phyloP scores from a whole-genome alignment of 1,140 invertebrate genomes.

The Temnothorax nylanderi region DNA sequence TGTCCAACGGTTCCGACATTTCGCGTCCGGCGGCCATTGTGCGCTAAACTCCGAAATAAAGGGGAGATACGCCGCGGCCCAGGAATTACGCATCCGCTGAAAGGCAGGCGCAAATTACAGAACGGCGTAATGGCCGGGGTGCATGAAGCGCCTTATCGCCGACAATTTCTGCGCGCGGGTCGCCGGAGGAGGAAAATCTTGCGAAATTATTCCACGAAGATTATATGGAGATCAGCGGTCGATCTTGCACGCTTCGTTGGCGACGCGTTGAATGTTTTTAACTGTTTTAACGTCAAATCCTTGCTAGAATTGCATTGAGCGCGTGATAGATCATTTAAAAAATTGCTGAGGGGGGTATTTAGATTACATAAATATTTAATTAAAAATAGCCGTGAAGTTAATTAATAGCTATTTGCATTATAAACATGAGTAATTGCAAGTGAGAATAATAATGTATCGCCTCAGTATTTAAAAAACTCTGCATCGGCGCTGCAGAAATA shows the following conservation, averaged over 20 bases:
- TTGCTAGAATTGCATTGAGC: background rate
- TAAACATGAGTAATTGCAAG: background rate
- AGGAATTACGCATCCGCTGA: conserved; percentile 57
- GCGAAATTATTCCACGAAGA: conserved; percentile 47
- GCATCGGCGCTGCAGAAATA: background rate
- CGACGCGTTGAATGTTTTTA: conserved; percentile 33
- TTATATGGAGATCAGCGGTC: conserved; percentile 24
- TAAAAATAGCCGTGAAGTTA: background rate
- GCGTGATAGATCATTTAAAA: background rate
- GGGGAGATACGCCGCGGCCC: conserved; percentile 53
- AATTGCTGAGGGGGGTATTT: background rate
- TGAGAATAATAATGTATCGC: background rate
- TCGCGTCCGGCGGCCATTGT: conserved; percentile 51
- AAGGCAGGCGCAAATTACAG: conserved; percentile 61
- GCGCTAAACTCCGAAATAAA: conserved; percentile 61
- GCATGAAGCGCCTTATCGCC: conserved; percentile 53
- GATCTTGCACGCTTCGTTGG: conserved; percentile 16
- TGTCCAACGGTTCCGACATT: conserved; percentile 49
- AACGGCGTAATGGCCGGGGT: conserved; percentile 45
- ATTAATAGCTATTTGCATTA: background rate
- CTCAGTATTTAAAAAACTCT: background rate
- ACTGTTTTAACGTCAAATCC: conserved; percentile 1
- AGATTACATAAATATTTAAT: background rate
- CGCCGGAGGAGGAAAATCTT: conserved; percentile 43
- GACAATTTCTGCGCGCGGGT: conserved; percentile 47